A percentile compares a stretch with the other conserved stretches of the same genome.
Conservation (phyloP, 2,888 invertebrate species). For the Oegoconia quadripuncta region DNA sequence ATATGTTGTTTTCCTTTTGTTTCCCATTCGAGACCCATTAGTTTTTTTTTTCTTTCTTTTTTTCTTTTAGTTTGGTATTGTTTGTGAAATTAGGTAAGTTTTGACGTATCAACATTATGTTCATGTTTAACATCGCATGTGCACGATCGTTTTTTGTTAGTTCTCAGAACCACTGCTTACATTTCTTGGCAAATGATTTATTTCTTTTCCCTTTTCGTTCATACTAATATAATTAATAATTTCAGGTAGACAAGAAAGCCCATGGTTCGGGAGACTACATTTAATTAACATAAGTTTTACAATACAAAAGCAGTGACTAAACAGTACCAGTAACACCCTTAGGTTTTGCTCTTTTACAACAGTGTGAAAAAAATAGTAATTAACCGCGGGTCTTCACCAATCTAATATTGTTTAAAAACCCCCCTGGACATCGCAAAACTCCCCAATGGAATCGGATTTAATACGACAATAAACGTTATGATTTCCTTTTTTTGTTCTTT, state of each 20-base stretch:
- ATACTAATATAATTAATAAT: conserved; percentile 78
- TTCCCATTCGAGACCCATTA: conserved; percentile 18
- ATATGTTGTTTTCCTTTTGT: conserved; percentile 47
- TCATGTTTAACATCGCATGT: conserved; percentile 49
- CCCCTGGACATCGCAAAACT: conserved; percentile 4
- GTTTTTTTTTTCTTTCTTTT: conserved; percentile 21
- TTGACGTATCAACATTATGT: conserved; percentile 18
- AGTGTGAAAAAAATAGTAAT: neutral
- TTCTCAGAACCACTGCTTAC: conserved; percentile 42
- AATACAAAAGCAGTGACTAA: conserved; percentile 58
- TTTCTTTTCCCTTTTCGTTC: conserved; percentile 63
- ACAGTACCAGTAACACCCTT: conserved; percentile 33
- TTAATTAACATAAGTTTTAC: conserved; percentile 61
- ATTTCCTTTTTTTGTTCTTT: conserved; percentile 60
- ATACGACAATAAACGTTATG: conserved; percentile 64
- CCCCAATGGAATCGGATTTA: conserved; percentile 24
- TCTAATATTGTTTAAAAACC: conserved; percentile 18
- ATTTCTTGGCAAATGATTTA: conserved; percentile 40
- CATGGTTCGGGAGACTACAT: conserved; percentile 75
- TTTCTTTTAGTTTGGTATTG: conserved; percentile 24
- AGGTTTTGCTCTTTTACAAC: neutral
- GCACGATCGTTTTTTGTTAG: conserved; percentile 46
- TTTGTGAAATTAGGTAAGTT: conserved; percentile 52
- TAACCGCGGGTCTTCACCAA: conserved; percentile 8
- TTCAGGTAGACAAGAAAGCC: conserved; percentile 76